Percentiles rank a stretch among this genome's conserved stretches.
Conservation (phyloP, 2,113 vertebrate genomes). For the Tor tambroides region DNA sequence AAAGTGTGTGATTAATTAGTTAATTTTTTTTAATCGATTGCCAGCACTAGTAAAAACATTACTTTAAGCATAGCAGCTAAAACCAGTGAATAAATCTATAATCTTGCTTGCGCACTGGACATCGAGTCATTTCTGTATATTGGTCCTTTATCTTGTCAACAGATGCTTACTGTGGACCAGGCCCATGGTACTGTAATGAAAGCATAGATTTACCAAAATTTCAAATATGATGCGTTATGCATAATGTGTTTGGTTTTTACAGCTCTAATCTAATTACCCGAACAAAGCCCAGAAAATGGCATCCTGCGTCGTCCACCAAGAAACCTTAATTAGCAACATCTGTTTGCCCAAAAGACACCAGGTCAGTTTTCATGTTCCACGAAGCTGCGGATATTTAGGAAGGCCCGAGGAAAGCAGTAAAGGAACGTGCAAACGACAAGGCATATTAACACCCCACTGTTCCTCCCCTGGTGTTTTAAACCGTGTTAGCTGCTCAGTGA, state of each 20-base stretch:
- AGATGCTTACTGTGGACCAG: neutral
- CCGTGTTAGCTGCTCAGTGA: neutral
- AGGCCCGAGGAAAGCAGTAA: neutral
- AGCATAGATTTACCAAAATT: neutral
- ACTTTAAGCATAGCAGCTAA: neutral
- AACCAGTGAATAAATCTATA: neutral
- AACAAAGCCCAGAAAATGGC: neutral
- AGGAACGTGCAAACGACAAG: neutral
- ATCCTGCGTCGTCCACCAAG: neutral
- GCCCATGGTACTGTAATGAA: neutral
- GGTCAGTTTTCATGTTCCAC: slow-evolving; percentile 7
- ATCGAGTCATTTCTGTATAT: neutral
- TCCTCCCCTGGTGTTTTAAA: neutral
- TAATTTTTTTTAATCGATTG: too few species aligned
- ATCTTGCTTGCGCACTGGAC: neutral
- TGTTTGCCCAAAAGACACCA: slow-evolving; percentile 1
- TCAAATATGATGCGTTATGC: neutral
- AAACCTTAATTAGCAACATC: slow-evolving; percentile 18
- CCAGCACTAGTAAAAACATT: neutral
- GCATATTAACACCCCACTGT: slow-evolving; percentile 11
- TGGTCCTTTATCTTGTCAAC: neutral
- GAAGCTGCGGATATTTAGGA: neutral
- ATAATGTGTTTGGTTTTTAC: neutral
- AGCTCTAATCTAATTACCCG: neutral
- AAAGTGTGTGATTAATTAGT: too few species aligned